phyloP scores from a whole-genome alignment of 2,797 vertebrate genomes.

The Zenarchopterus dispar region DNA sequence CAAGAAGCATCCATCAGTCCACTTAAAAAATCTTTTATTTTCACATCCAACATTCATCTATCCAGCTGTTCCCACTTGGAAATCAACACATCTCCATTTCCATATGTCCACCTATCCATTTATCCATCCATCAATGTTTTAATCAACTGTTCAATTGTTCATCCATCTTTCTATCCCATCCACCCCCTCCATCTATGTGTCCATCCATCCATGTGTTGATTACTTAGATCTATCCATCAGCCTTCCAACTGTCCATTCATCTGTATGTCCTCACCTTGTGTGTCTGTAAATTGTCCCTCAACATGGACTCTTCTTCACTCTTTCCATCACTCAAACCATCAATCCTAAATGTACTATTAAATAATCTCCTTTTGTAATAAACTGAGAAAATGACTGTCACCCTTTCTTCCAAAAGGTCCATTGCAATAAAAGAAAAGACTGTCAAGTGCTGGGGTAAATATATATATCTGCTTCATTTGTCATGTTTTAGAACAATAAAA shows the following conservation, averaged over 20 bases:
- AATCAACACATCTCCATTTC: not conserved
- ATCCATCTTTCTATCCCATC: not conserved
- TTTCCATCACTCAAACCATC: not conserved
- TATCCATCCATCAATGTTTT: not conserved
- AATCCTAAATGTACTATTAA: not conserved
- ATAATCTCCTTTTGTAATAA: constrained; percentile 2
- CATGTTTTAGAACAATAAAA: constrained; percentile 87
- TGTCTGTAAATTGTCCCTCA: not conserved
- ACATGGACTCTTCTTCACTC: not conserved
- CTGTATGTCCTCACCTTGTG: not conserved
- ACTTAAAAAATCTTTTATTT: too few species aligned
- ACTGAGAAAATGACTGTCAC: not conserved
- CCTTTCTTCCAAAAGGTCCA: not conserved
- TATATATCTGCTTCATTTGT: constrained; percentile 84
- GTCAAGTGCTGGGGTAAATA: too few species aligned
- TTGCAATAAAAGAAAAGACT: too few species aligned
- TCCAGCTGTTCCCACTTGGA: too few species aligned
- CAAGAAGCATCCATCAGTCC: too few species aligned
- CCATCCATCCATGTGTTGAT: not conserved
- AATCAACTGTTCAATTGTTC: not conserved
- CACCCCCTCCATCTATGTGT: not conserved
- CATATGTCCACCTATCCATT: not conserved
- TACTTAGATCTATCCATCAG: not conserved
- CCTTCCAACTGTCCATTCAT: not conserved
- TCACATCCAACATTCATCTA: too few species aligned